Evolutionary conservation across 1,140 invertebrate genomes (phyloP).

Genomic region (Bombus ignitus): DNA sequence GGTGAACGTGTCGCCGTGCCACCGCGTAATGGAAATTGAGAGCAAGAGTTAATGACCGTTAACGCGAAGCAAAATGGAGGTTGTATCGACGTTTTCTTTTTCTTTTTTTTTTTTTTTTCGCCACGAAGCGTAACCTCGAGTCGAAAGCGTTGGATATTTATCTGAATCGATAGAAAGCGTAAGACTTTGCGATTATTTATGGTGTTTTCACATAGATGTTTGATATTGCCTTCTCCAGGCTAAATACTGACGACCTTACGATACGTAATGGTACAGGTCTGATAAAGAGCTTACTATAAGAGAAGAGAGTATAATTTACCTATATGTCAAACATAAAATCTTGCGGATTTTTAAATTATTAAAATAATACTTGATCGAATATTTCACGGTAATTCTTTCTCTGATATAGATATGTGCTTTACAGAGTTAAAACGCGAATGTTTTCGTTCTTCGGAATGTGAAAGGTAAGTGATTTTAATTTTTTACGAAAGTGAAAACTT

Average conservation of each 20-base stretch:
- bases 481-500: not conserved
- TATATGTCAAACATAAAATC: no score
- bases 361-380: no score
- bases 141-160: slow-evolving; percentile 13
- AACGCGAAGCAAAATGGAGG: not conserved
- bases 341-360: no score
- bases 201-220: not conserved
- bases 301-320: no score
- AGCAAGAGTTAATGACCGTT: slow-evolving; percentile 18
- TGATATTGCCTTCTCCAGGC: not conserved
- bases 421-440: not conserved
- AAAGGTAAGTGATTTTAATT: slow-evolving; percentile 1
- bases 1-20: not conserved
- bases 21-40: slow-evolving; percentile 20
- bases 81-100: not conserved
- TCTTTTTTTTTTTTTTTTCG: not conserved
- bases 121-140: not conserved
- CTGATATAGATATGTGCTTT: not conserved
- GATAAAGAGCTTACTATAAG: no score
- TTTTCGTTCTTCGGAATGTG: not conserved
- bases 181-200: not conserved
- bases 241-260: not conserved
- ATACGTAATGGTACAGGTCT: not conserved
- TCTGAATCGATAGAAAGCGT: slow-evolving; percentile 1
- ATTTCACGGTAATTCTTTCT: not conserved